Evolutionary conservation across 2,113 vertebrate genomes (phyloP).

Genomic region (Rhegmatorhina hoffmannsi): DNA sequence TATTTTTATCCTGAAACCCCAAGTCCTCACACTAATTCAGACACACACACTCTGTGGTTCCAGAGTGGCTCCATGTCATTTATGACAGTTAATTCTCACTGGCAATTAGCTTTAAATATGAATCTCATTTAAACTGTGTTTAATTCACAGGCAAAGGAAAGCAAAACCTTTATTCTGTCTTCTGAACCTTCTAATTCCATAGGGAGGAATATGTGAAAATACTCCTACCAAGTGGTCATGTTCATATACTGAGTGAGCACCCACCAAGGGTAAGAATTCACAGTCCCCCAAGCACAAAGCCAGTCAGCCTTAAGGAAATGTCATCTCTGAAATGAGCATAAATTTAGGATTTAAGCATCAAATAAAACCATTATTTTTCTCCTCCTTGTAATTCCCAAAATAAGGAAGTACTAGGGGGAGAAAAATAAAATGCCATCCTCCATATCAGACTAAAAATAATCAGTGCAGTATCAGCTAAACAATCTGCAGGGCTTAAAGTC

Average conservation of each 20-base stretch:
- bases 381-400: neutral
- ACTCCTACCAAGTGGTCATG: neutral
- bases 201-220: neutral
- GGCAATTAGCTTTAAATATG: neutral
- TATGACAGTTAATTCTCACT: neutral
- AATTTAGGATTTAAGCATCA: neutral
- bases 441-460: neutral
- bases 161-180: neutral
- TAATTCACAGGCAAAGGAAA: neutral
- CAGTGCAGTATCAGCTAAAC: neutral
- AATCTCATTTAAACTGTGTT: neutral
- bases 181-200: neutral
- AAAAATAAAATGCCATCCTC: conserved; percentile 8
- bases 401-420: neutral
- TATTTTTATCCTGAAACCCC: neutral
- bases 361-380: neutral
- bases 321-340: neutral
- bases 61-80: neutral
- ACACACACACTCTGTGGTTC: neutral
- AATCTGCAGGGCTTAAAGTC: neutral
- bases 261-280: neutral
- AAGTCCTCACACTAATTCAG: neutral
- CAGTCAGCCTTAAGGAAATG: neutral
- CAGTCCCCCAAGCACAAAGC: neutral
- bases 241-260: neutral